Evolutionary conservation across 2,888 invertebrate genomes (phyloP), one percentile per base, ranked within the genome.

Genomic region (Cheilosia vernalis): DNA sequence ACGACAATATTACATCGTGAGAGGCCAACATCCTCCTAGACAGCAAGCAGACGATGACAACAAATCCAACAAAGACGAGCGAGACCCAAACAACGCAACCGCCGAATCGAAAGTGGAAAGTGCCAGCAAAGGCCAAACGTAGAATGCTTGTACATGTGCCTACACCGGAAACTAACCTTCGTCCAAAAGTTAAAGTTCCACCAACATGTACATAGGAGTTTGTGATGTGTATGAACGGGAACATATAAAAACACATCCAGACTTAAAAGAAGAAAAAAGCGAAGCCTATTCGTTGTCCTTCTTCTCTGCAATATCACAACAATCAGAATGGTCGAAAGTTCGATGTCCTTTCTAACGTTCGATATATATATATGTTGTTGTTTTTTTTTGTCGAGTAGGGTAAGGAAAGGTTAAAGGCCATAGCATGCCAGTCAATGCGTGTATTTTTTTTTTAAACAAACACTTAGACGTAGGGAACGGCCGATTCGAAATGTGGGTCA

Each of bases 151-250:
- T 79, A 53, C 79, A 73, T 79, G 66, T 72, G 73, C 63, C 73
- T 78, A 82, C 56, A 84, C 67, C 84, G 80, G 74, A 84, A 80
- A 80, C 84, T 84, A 84, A 73, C 84, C 84, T 84, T 84, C 64
- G 84, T 80, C 84, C 80, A 53, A 80, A 79, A 80, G 74, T 74
- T 84, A 74, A 74, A 80, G 56, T 74, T 69, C 69, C 69, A 82
- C 64, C 58, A 70, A 55, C 49, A 76, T 42, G 40, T 55, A 51
- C 42, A 13, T 49, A 55, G 24, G 9, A n/a, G 15, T 15, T 51
- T 72, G 42, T 53, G 30, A 42, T 73, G 42, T 64, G 58, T 74
- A 67, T 80, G 51, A 56, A 60, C 51, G 30, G 64, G 13, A 47
- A 30, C 30, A 27, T 44, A 61, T 19, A 42, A 42, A 37, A 44